phyloP scores from a whole-genome alignment of 2,888 invertebrate genomes.

The Tinea trinotella region DNA sequence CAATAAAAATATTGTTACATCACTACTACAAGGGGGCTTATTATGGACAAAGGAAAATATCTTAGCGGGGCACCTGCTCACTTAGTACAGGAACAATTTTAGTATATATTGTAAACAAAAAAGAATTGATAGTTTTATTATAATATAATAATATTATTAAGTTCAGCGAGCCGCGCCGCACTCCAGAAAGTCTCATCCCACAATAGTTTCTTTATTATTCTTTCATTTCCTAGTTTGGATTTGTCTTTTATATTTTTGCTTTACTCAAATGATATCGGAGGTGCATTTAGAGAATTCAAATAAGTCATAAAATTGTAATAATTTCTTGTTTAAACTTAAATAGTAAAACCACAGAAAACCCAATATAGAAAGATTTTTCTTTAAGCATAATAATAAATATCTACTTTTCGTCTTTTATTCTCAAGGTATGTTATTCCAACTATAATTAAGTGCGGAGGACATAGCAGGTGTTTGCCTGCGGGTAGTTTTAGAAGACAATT shows the following conservation, averaged over 20 bases:
- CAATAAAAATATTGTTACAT: no score
- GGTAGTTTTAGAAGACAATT: constrained; percentile 34
- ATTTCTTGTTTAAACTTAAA: not conserved
- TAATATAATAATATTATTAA: not conserved
- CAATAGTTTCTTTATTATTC: no score
- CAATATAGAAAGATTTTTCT: not conserved
- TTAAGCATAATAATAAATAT: no score
- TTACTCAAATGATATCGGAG: no score
- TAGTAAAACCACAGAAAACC: not conserved
- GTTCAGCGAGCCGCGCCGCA: no score
- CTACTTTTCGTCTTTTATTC: no score
- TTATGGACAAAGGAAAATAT: constrained; percentile 59
- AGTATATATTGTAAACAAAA: constrained; percentile 23
- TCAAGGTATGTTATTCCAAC: not conserved
- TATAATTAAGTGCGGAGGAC: constrained; percentile 1
- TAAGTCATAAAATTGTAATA: not conserved
- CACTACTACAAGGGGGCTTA: constrained; percentile 32
- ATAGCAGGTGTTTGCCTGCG: constrained; percentile 18
- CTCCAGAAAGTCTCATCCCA: no score
- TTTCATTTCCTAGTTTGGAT: no score
- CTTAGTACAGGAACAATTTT: constrained; percentile 25
- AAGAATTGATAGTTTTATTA: constrained; percentile 45
- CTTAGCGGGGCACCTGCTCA: constrained; percentile 59
- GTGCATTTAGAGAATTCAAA: no score
- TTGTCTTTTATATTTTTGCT: no score